These are phyloP conservation scores for Drosophila paulistorum DNA, from an alignment of 1,140 invertebrate genomes.

Conservation along the genomic window DNA sequence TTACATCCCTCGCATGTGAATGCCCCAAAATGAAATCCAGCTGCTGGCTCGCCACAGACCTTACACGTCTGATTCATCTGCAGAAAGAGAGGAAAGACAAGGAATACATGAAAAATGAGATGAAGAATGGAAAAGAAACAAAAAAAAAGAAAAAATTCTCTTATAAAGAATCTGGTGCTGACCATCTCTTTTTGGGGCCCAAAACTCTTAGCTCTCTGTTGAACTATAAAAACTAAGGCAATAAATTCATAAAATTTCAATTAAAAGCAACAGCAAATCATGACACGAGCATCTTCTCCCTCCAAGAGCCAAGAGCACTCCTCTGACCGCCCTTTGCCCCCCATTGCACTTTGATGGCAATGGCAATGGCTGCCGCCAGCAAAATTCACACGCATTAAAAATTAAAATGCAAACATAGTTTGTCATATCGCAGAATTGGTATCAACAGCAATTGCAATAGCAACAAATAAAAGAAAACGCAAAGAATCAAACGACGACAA, in stretches of 20 bases:
- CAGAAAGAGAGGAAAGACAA: conserved; percentile 48
- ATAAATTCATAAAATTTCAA: conserved; percentile 83
- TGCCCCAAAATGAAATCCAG: conserved; percentile 94
- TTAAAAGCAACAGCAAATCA: conserved; percentile 83
- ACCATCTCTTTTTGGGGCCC: not conserved
- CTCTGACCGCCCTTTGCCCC: not conserved
- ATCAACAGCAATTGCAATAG: conserved; percentile 45
- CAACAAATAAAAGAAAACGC: conserved; percentile 27
- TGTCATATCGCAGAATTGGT: conserved; percentile 81
- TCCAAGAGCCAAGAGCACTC: conserved; percentile 5
- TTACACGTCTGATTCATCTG: conserved; percentile 93
- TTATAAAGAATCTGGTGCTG: not conserved
- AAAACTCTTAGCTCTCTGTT: conserved; percentile 7
- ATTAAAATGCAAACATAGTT: conserved; percentile 82
- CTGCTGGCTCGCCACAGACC: conserved; percentile 93
- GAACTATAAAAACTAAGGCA: conserved; percentile 56
- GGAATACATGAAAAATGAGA: conserved; percentile 50
- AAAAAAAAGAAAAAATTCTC: not conserved
- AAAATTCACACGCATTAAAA: conserved; percentile 83
- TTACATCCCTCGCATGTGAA: conserved; percentile 96
- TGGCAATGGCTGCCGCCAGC: conserved; percentile 58
- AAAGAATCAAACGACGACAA: conserved; percentile 57
- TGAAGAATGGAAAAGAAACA: not conserved
- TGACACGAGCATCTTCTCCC: conserved; percentile 70
- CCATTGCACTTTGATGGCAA: not conserved